phyloP scores from a whole-genome alignment of 1,140 invertebrate species.

The Hylyphantes graminicola region DNA sequence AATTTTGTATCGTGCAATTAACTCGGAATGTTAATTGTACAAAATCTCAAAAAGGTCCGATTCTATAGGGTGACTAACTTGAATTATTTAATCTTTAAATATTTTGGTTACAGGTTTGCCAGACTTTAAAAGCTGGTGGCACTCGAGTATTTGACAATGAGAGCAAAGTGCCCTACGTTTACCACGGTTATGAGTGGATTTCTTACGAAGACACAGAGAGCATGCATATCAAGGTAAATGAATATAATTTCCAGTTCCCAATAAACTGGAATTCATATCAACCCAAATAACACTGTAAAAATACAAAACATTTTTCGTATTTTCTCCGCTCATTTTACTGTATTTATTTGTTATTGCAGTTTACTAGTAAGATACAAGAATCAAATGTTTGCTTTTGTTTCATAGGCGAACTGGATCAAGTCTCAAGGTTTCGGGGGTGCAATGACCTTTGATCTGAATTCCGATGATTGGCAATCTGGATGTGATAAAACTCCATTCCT shows the following conservation, averaged over 20 bases:
- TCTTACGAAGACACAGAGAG: slow-evolving; percentile 86
- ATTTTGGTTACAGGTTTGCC: slow-evolving; percentile 58
- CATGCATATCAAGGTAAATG: slow-evolving; percentile 76
- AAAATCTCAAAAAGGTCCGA: too few relatives aligned
- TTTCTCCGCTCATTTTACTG: too few relatives aligned
- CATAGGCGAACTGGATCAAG: slow-evolving; percentile 61
- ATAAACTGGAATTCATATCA: too few relatives aligned
- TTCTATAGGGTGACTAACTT: too few relatives aligned
- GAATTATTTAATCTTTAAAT: background rate
- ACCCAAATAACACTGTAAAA: too few relatives aligned
- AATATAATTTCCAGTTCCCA: background rate
- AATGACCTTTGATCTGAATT: slow-evolving; percentile 64
- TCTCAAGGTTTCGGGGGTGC: slow-evolving; percentile 62
- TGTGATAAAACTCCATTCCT: slow-evolving; percentile 49
- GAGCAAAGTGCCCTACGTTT: slow-evolving; percentile 82
- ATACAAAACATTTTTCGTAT: too few relatives aligned
- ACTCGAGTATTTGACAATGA: slow-evolving; percentile 74
- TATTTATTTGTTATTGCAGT: too few relatives aligned
- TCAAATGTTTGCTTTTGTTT: slow-evolving; percentile 28
- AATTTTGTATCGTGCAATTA: too few relatives aligned
- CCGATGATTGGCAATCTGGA: slow-evolving; percentile 62
- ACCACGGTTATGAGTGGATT: slow-evolving; percentile 82
- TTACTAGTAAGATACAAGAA: too few relatives aligned
- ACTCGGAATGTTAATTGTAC: too few relatives aligned
- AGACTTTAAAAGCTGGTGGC: slow-evolving; percentile 61